Base-by-base conservation (phyloP, 2,888 invertebrate species). In the Brachynemurus nebulosus region DNA sequence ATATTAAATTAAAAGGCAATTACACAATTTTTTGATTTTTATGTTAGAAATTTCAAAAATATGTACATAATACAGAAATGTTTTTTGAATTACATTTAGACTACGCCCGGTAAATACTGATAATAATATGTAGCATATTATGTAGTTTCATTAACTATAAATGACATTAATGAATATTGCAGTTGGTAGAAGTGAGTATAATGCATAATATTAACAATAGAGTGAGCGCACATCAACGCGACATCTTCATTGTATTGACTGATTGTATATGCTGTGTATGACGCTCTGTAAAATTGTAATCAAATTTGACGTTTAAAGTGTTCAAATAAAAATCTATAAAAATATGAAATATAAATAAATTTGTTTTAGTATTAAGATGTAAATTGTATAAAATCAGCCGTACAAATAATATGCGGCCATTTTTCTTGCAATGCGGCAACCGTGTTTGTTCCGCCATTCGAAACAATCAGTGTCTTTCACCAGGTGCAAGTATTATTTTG, bases 231-330 rank as follows among this genome's bases (percentile, higher is more conserved):
- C 68, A 69, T 71, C 71, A 72, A 59, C 71, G 71, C 71, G 73
- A 75, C 76, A 76, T 76, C 74, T 76, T 75, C 74, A 74, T 74
- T 74, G 74, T 76, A 76, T 76, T 74, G 76, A 76, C 75, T 74
- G 70, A 71, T 67, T 70, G 70, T 68, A 69, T 70, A 68, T 67
- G 70, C 69, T 69, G 64, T 66, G 67, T 68, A 69, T 71, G 70
- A 73, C 70, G 71, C 71, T 71, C 73, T 74, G 72, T 74, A n/a
- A 30, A 36, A 27, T 72, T 71, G 70, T 73, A 73, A 71, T 63
- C 66, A 62, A 71, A 27, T 38, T 64, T 62, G 63, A 63, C 63
- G 66, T 66, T 64, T 68, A 68, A 65, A 64, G 65, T 61, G 64
- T 68, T 59, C 67, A 64, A 63, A 65, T 60, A 65, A 62, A 61